Percentiles rank a stretch among this genome's conserved stretches.
Evolutionary conservation across 2,888 invertebrate genomes (phyloP).

Genomic region (Unio delphinus): DNA sequence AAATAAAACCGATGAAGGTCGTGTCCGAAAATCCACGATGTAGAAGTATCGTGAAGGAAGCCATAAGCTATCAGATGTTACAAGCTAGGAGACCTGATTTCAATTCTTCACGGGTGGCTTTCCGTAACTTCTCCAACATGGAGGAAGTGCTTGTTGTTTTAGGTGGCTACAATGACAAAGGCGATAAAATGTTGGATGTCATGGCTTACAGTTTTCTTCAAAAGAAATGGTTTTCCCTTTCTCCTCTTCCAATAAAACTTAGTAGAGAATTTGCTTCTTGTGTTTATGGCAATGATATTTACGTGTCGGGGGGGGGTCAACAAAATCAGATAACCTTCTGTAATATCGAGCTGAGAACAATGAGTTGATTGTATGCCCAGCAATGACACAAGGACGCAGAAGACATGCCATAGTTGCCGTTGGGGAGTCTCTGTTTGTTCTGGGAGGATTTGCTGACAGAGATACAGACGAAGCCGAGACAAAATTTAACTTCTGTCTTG

Average conservation of each 20-base stretch:
- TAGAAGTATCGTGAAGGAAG: conserved; percentile 49
- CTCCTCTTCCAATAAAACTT: conserved; percentile 40
- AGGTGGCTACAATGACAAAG: conserved; percentile 46
- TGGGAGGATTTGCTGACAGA: conserved; percentile 55
- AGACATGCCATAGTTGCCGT: conserved; percentile 55
- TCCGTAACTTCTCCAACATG: conserved; percentile 42
- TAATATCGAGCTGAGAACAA: conserved; percentile 47
- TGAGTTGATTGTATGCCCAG: conserved; percentile 47
- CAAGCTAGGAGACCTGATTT: conserved; percentile 47
- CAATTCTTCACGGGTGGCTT: conserved; percentile 42
- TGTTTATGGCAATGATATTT: conserved; percentile 52
- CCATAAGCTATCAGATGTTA: conserved; percentile 54
- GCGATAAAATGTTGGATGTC: conserved; percentile 49
- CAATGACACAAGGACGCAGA: conserved; percentile 44
- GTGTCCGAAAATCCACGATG: conserved; percentile 43
- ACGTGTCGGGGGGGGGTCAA: conserved; percentile 52
- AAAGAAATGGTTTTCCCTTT: conserved; percentile 44
- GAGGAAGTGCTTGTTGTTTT: conserved; percentile 51
- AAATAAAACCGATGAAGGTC: conserved; percentile 46
- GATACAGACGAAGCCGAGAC: conserved; percentile 39
- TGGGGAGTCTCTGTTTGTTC: conserved; percentile 45
- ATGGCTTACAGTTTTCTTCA: conserved; percentile 44
- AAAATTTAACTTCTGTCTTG: conserved; percentile 41
- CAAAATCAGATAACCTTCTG: conserved; percentile 41
- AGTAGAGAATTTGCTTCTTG: conserved; percentile 49